A percentile compares a stretch with the other conserved stretches of the same genome.
Evolutionary conservation across 2,888 invertebrate species (phyloP).

Genomic region (Eristalis pertinax): DNA sequence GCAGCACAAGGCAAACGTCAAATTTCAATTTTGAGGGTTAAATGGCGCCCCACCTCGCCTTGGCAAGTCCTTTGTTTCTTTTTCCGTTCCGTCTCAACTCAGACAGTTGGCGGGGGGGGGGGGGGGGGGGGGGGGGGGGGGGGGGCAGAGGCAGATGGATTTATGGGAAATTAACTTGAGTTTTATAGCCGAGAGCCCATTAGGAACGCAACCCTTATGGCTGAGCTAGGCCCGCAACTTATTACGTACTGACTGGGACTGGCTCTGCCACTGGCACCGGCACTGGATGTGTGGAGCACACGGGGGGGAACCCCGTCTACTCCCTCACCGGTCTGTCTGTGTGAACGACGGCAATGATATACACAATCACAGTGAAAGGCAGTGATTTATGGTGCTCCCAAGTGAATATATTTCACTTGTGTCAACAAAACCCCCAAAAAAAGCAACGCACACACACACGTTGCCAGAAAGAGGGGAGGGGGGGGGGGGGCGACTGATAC

Average conservation of each 20-base stretch:
- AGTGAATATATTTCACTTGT: slow-evolving; percentile 71
- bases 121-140: neutral
- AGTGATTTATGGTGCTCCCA: slow-evolving; percentile 67
- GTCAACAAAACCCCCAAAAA: slow-evolving; percentile 43
- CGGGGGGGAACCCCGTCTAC: neutral
- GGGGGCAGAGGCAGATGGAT: slow-evolving; percentile 26
- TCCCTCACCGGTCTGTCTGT: neutral
- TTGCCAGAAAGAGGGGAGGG: neutral
- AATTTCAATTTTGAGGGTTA: slow-evolving; percentile 64
- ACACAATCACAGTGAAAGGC: slow-evolving; percentile 59
- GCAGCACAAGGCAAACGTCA: slow-evolving; percentile 41
- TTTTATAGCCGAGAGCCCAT: slow-evolving; percentile 61
- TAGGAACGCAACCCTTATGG: slow-evolving; percentile 52
- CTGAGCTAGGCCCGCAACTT: slow-evolving; percentile 45
- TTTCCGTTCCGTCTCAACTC: neutral
- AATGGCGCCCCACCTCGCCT: slow-evolving; percentile 22
- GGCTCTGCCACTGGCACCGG: neutral
- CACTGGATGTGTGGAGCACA: neutral
- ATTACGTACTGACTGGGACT: slow-evolving; percentile 33
- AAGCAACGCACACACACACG: slow-evolving; percentile 24
- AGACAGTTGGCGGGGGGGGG: neutral
- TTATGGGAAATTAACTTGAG: slow-evolving; percentile 69
- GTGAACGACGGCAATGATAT: neutral
- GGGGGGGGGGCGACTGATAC: neutral
- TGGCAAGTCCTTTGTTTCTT: slow-evolving; percentile 18